phyloP scores from a whole-genome alignment of 2,113 vertebrate species.

The Podarcis muralis region DNA sequence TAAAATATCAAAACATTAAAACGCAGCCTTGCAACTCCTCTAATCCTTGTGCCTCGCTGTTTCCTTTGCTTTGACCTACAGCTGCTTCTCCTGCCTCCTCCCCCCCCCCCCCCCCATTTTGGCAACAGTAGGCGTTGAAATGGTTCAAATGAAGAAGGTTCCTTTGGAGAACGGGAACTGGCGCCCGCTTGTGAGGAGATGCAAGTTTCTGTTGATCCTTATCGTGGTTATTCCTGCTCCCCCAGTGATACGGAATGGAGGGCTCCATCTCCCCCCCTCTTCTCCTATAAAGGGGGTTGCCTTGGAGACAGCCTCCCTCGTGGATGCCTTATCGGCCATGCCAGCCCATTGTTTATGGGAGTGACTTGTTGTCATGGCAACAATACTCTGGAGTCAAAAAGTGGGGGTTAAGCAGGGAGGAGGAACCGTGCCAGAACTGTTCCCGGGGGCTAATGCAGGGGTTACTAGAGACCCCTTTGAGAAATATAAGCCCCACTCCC shows the following conservation, averaged over 20 bases:
- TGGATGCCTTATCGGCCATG: constrained; percentile 1
- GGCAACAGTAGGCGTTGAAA: neutral
- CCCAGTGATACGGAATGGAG: neutral
- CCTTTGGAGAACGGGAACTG: neutral
- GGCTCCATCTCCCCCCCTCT: neutral
- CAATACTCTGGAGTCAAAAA: constrained; percentile 56
- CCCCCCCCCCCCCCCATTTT: neutral
- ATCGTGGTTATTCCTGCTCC: neutral
- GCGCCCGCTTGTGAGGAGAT: neutral
- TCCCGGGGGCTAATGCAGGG: neutral
- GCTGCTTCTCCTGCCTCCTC: neutral
- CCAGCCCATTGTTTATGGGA: constrained; percentile 71
- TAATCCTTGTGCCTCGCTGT: neutral
- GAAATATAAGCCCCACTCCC: neutral
- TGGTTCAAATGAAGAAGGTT: neutral
- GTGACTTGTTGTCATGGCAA: constrained; percentile 74
- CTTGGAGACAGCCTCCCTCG: neutral
- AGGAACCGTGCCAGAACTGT: neutral
- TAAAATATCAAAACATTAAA: too few species aligned
- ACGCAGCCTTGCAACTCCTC: neutral
- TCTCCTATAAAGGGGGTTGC: neutral
- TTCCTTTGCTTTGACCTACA: neutral
- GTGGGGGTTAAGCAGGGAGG: neutral
- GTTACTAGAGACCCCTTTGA: neutral
- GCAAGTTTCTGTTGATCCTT: neutral